These are phyloP conservation scores for Atrina japonica DNA, from an alignment of 2,888 invertebrate genomes.

Conservation along the genomic window DNA sequence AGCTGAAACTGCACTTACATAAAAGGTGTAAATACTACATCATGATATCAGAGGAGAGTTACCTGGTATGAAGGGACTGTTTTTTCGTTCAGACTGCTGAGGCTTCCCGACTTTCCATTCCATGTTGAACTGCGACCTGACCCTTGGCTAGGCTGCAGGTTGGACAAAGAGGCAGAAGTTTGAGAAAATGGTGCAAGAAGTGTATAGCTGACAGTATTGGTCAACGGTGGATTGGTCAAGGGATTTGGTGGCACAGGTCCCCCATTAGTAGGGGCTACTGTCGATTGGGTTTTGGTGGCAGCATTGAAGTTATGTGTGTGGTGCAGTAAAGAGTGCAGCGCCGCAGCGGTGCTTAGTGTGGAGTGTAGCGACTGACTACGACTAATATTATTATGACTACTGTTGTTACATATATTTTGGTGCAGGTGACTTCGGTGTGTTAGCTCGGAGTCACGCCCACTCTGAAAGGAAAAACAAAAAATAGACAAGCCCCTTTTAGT, in stretches of 20 bases:
- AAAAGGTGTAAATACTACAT: too few relatives aligned
- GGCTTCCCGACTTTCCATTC: constrained; percentile 65
- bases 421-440: constrained; percentile 24
- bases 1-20: too few relatives aligned
- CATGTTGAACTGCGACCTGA: constrained; percentile 52
- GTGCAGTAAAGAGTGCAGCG: constrained; percentile 26
- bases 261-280: constrained; percentile 14
- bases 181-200: constrained; percentile 57
- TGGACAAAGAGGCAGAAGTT: constrained; percentile 52
- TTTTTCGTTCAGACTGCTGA: constrained; percentile 68
- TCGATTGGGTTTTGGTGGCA: constrained; percentile 13
- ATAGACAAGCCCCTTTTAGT: constrained; percentile 18
- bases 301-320: too few relatives aligned
- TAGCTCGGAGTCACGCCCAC: constrained; percentile 40
- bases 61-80: constrained; percentile 70
- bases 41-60: too few relatives aligned
- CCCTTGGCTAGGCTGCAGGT: constrained; percentile 65
- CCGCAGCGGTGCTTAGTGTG: constrained; percentile 11
- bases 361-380: background rate
- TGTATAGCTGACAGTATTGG: constrained; percentile 46
- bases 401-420: constrained; percentile 5
- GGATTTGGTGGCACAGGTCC: constrained; percentile 52
- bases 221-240: constrained; percentile 54
- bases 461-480: constrained; percentile 37
- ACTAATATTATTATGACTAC: background rate